These are phyloP conservation scores for Xenops minutus DNA, from an alignment of 2,797 vertebrate species.

Conservation along the genomic window DNA sequence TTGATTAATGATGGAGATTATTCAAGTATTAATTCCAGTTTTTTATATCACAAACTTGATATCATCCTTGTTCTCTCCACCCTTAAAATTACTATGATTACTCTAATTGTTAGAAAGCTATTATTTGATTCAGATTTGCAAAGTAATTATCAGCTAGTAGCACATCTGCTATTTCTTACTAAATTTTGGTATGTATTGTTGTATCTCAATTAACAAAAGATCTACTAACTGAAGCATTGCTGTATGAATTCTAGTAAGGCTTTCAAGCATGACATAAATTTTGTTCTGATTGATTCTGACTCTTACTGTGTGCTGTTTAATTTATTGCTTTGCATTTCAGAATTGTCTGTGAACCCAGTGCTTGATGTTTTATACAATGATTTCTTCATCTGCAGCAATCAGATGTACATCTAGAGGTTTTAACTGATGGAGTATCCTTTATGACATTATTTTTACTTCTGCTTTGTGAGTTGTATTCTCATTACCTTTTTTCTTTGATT, in stretches of 20 bases:
- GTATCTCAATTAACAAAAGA: constrained; percentile 66
- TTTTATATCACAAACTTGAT: constrained; percentile 76
- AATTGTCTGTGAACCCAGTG: constrained; percentile 20
- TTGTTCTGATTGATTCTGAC: constrained; percentile 54
- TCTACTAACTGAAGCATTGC: constrained; percentile 53
- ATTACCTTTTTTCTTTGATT: constrained; percentile 23
- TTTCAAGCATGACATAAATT: constrained; percentile 65
- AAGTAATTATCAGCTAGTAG: constrained; percentile 73
- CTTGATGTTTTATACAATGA: constrained; percentile 37
- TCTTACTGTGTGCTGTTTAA: constrained; percentile 40
- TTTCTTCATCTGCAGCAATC: not conserved
- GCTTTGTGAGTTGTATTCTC: not conserved
- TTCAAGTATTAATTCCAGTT: constrained; percentile 77
- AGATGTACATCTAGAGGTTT: constrained; percentile 18
- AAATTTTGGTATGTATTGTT: constrained; percentile 67
- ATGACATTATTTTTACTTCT: constrained; percentile 26
- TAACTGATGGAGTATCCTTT: constrained; percentile 9
- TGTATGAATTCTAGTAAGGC: constrained; percentile 54
- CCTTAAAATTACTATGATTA: constrained; percentile 82
- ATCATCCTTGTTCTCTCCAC: constrained; percentile 75
- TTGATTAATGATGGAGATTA: constrained; percentile 81
- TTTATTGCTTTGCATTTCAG: constrained; percentile 59
- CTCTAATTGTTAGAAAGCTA: constrained; percentile 77
- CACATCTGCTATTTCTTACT: constrained; percentile 75
- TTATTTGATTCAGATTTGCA: constrained; percentile 76